phyloP scores from a whole-genome alignment of 37 sponge, comb jelly and placozoan species.

The Tethya wilhelma region DNA sequence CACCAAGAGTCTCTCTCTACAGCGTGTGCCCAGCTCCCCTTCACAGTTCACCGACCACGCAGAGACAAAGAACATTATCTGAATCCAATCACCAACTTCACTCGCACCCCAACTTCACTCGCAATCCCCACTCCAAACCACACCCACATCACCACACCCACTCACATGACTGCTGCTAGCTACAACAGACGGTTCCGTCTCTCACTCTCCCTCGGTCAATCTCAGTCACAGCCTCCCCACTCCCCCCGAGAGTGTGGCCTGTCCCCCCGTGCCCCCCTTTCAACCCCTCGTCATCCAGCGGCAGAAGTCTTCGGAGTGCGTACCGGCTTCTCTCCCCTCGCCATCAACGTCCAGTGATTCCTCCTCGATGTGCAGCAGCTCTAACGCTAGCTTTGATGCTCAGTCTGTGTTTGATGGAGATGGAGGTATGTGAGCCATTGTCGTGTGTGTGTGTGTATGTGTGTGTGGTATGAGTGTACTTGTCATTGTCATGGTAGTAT shows the following conservation, averaged over 20 bases:
- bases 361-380: slow-evolving; percentile 66
- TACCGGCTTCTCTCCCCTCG: slow-evolving; percentile 42
- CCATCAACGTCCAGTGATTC: slow-evolving; percentile 60
- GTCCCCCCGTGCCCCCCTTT: slow-evolving; percentile 11
- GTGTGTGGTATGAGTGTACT: no score
- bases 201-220: background rate
- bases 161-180: background rate
- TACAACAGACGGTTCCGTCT: background rate
- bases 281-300: slow-evolving; percentile 12
- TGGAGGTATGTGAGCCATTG: no score
- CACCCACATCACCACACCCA: slow-evolving; percentile 5
- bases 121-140: background rate
- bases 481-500: no score
- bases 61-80: slow-evolving; percentile 8
- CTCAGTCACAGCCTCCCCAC: slow-evolving; percentile 28
- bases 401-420: no score
- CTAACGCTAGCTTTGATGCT: slow-evolving; percentile 67
- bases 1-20: slow-evolving; percentile 9
- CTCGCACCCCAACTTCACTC: slow-evolving; percentile 15
- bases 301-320: slow-evolving; percentile 24
- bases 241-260: slow-evolving; percentile 21
- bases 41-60: background rate
- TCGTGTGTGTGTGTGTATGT: no score
- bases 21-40: background rate
- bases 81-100: background rate